Percentiles rank a stretch among this genome's conserved stretches.
Evolutionary conservation across 2,888 invertebrate species (phyloP).

Genomic region (Papilio protenor): DNA sequence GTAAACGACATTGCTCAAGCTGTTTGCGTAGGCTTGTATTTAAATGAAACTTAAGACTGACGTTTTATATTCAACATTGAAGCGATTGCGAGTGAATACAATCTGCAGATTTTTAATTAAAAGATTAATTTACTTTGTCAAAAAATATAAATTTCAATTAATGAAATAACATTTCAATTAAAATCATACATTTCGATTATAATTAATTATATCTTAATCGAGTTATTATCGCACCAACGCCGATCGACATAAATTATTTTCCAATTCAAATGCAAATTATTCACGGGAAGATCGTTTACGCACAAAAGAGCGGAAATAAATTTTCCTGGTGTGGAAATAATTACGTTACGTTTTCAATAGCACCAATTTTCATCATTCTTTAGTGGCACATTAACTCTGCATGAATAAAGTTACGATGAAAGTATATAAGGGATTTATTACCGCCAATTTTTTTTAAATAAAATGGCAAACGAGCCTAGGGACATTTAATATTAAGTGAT

Average conservation of each 20-base stretch:
- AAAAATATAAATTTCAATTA: not conserved
- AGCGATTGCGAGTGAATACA: not conserved
- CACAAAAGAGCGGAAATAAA: constrained; percentile 32
- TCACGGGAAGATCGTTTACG: constrained; percentile 29
- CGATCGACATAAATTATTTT: constrained; percentile 31
- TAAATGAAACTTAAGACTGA: not conserved
- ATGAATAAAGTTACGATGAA: not conserved
- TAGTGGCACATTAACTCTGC: constrained; percentile 27
- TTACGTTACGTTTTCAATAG: constrained; percentile 21
- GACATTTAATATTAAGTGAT: not conserved
- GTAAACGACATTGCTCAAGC: not conserved
- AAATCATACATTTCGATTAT: not conserved
- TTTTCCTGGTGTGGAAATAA: constrained; percentile 29
- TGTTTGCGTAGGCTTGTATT: not conserved
- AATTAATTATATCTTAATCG: constrained; percentile 23
- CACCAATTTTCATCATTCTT: constrained; percentile 25
- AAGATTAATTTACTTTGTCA: not conserved
- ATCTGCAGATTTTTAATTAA: not conserved
- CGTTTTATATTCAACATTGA: not conserved
- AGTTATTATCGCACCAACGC: constrained; percentile 22
- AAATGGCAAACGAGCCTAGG: not conserved
- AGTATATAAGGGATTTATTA: not conserved
- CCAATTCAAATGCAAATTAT: constrained; percentile 40
- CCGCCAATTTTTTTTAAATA: not conserved
- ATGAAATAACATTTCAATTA: not conserved